Conservation (phyloP, 2,113 vertebrate genomes). For the Gadus chalcogrammus region DNA sequence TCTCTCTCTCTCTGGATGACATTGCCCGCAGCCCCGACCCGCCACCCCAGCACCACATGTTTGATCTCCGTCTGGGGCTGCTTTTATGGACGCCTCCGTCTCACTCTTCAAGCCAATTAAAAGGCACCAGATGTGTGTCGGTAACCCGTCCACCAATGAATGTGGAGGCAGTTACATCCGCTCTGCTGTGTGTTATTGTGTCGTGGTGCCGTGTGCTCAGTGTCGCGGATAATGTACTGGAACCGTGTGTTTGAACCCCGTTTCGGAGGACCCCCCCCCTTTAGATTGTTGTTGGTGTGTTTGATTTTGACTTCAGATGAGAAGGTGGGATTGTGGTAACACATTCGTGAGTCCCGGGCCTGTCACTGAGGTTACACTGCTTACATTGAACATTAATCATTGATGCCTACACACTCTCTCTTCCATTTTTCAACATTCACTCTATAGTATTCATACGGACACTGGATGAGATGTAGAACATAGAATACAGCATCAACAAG, state of each 20-base stretch:
- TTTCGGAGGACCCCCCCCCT: no score
- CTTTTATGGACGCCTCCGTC: constrained; percentile 70
- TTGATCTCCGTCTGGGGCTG: constrained; percentile 74
- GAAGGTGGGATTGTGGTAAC: no score
- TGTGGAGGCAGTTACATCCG: constrained; percentile 43
- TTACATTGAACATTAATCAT: constrained; percentile 3
- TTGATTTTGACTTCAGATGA: no score
- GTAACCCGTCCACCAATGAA: constrained; percentile 49
- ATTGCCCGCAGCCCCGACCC: constrained; percentile 65
- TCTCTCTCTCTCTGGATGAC: constrained; percentile 26
- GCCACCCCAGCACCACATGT: constrained; percentile 67
- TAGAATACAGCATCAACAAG: no score
- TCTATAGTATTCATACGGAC: no score
- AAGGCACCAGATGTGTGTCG: constrained; percentile 72
- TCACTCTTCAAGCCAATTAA: constrained; percentile 65
- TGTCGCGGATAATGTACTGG: not conserved
- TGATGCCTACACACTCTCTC: not conserved
- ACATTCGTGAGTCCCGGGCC: no score
- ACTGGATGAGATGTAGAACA: no score
- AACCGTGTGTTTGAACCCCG: no score
- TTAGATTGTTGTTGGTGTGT: no score
- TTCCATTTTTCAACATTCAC: no score
- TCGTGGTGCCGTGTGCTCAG: constrained; percentile 8
- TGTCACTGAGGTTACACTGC: not conserved
- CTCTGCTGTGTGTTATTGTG: constrained; percentile 14